phyloP scores from a whole-genome alignment of 2,888 invertebrate species.

The Raillietiella orientalis region DNA sequence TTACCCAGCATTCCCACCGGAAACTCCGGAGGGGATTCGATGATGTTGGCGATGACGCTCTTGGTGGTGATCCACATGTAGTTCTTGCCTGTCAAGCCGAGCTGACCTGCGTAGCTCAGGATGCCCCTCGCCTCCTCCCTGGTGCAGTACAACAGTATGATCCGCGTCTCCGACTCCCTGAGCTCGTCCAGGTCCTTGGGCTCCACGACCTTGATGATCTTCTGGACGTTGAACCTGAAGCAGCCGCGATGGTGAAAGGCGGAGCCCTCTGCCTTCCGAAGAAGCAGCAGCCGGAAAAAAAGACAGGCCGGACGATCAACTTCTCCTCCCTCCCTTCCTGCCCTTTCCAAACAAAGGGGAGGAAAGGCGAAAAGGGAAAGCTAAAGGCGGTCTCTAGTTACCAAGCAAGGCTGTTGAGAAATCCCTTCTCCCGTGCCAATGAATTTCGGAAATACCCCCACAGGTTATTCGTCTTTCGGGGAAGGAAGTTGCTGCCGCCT shows the following conservation, averaged over 20 bases:
- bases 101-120: conserved; percentile 32
- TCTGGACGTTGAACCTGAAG: conserved; percentile 7
- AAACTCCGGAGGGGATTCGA: conserved; percentile 32
- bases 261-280: neutral
- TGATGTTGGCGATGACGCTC: conserved; percentile 31
- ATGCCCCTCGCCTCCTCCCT: conserved; percentile 57
- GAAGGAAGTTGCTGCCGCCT: too few relatives aligned
- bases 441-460: too few relatives aligned
- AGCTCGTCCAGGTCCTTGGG: conserved; percentile 38
- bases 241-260: conserved; percentile 30
- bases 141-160: conserved; percentile 69
- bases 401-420: too few relatives aligned
- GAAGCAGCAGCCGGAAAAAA: neutral
- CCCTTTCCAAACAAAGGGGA: neutral
- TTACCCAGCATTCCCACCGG: conserved; percentile 70
- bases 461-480: too few relatives aligned
- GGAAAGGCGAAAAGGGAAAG: conserved; percentile 1
- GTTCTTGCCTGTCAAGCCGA: conserved; percentile 51
- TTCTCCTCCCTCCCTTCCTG: too few relatives aligned
- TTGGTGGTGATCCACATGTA: conserved; percentile 93
- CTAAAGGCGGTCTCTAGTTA: too few relatives aligned
- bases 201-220: conserved; percentile 18
- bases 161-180: conserved; percentile 61
- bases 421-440: too few relatives aligned
- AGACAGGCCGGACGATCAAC: neutral